These are phyloP conservation scores for Hemichromis elongatus DNA, from an alignment of 2,113 vertebrate species.

Conservation along the genomic window DNA sequence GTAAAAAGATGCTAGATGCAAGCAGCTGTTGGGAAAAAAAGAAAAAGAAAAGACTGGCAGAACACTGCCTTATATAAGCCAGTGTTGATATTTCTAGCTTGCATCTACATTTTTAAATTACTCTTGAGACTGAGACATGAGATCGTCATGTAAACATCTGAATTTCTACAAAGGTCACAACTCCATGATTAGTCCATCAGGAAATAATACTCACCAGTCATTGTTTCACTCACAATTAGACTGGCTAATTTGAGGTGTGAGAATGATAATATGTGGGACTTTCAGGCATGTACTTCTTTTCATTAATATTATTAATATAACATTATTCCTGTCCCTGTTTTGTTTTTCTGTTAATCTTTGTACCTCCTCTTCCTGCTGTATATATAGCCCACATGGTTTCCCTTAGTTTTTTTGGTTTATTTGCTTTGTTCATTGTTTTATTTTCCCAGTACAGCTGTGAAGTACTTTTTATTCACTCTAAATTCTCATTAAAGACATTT, in stretches of 20 bases:
- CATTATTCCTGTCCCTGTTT: not conserved
- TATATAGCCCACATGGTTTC: not conserved
- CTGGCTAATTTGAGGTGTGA: not conserved
- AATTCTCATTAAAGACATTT: not conserved
- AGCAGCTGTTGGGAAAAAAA: slow-evolving; percentile 7
- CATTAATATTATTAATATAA: not conserved
- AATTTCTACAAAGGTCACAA: not conserved
- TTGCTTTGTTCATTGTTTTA: not conserved
- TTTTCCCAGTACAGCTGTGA: too few species aligned
- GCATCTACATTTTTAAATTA: not conserved
- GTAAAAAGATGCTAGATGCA: slow-evolving; percentile 12
- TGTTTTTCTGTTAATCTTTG: not conserved
- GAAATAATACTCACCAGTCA: not conserved
- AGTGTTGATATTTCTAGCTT: not conserved
- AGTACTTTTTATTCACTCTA: too few species aligned
- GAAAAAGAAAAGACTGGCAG: not conserved
- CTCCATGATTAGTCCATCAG: not conserved
- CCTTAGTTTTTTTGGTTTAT: not conserved
- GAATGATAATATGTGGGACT: not conserved
- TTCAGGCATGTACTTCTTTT: not conserved
- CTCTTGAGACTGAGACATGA: not conserved
- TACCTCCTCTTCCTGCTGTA: not conserved
- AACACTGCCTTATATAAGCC: not conserved
- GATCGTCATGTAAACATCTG: not conserved
- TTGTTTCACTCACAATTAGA: not conserved